Conservation (phyloP, 2,888 invertebrate species). For the Rhopalosiphum nymphaeae region DNA sequence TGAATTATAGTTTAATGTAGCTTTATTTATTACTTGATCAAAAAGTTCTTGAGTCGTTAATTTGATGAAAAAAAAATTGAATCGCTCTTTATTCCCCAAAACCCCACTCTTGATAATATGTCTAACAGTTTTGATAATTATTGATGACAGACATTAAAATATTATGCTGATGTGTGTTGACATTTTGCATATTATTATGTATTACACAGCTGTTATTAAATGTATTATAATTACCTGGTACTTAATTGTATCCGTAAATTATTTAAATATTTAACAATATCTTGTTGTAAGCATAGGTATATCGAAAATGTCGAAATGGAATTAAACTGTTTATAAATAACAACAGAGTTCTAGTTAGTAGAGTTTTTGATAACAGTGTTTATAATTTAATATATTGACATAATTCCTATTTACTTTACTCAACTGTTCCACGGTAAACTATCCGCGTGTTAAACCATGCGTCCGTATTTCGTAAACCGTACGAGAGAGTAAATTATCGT, state of each 20-base stretch:
- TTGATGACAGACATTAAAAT: background rate
- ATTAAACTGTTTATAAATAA: background rate
- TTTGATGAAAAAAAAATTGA: background rate
- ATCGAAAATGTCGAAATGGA: background rate
- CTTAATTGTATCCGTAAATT: too few species aligned
- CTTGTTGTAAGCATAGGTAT: too few species aligned
- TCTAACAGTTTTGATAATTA: background rate
- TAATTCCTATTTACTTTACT: background rate
- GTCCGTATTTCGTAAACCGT: background rate
- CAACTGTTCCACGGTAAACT: background rate
- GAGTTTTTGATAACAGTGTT: background rate
- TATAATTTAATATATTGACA: background rate
- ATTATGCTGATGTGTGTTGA: too few species aligned
- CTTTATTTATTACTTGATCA: background rate
- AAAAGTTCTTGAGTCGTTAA: background rate
- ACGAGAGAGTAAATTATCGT: background rate
- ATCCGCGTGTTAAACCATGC: background rate
- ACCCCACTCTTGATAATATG: background rate
- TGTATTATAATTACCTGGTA: too few species aligned
- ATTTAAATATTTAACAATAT: too few species aligned
- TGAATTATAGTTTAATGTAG: background rate
- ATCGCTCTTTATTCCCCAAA: background rate
- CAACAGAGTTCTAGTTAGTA: background rate
- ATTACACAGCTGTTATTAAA: too few species aligned
- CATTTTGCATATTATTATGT: too few species aligned